Percentiles rank a stretch among this genome's conserved stretches.
Evolutionary conservation across 2,888 invertebrate species (phyloP).

Genomic region (Rutpela maculata): DNA sequence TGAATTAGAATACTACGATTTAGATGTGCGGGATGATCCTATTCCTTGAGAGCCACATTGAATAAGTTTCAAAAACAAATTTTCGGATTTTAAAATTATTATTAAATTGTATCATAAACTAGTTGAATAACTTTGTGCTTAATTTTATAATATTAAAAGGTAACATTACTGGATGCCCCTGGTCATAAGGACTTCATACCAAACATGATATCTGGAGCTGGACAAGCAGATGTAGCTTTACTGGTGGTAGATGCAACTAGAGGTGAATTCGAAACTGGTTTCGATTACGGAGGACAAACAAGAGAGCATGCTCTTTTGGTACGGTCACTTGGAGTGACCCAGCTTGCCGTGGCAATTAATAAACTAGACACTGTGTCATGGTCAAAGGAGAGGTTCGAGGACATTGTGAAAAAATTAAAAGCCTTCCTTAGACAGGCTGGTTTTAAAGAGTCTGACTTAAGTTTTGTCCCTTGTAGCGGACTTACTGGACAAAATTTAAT

Average conservation of each 20-base stretch:
- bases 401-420: slow-evolving; percentile 89
- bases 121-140: not conserved
- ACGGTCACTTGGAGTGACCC: slow-evolving; percentile 91
- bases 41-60: too few relatives aligned
- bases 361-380: slow-evolving; percentile 98
- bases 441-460: slow-evolving; percentile 90
- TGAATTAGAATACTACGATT: too few relatives aligned
- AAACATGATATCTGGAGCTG: slow-evolving; percentile 99
- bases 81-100: too few relatives aligned
- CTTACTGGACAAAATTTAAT: slow-evolving; percentile 95
- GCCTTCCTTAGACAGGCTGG: slow-evolving; percentile 93
- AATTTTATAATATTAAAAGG: slow-evolving; percentile 66
- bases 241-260: slow-evolving; percentile 96
- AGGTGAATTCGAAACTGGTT: slow-evolving; percentile 99
- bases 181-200: slow-evolving; percentile 99
- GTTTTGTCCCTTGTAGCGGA: slow-evolving; percentile 96
- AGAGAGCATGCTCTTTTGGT: slow-evolving; percentile 97
- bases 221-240: slow-evolving; percentile 98
- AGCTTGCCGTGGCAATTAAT: slow-evolving; percentile 96
- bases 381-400: slow-evolving; percentile 92
- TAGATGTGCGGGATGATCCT: too few relatives aligned
- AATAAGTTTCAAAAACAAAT: too few relatives aligned
- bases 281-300: slow-evolving; percentile 98
- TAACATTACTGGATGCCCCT: slow-evolving; percentile 95
- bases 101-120: too few relatives aligned